phyloP scores from a whole-genome alignment of 1,140 invertebrate species.

The Diuraphis noxia region DNA sequence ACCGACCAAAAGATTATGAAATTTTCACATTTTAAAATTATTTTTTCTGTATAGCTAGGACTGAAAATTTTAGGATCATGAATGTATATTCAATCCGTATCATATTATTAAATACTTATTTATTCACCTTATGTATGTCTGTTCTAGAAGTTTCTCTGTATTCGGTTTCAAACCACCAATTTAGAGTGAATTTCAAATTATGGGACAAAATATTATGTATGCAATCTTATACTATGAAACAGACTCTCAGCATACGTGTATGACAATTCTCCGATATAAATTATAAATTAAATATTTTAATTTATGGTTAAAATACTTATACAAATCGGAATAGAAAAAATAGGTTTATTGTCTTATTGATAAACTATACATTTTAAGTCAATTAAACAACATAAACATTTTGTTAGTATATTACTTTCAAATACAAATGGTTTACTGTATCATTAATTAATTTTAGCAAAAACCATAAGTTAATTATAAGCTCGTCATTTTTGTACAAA shows the following conservation, averaged over 20 bases:
- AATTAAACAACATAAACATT: background rate
- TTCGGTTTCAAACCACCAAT: too few relatives aligned
- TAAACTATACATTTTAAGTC: background rate
- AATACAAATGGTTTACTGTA: background rate
- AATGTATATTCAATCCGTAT: too few relatives aligned
- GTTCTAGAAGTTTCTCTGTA: too few relatives aligned
- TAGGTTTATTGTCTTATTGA: background rate
- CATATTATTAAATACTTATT: too few relatives aligned
- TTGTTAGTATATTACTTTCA: slow-evolving; percentile 6
- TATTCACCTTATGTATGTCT: too few relatives aligned
- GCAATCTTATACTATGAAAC: background rate
- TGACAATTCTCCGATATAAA: background rate
- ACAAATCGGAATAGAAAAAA: background rate
- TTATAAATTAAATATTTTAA: background rate
- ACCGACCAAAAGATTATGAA: background rate
- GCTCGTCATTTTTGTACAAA: background rate
- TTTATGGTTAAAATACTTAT: background rate
- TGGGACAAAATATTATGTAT: too few relatives aligned
- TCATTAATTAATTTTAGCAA: background rate
- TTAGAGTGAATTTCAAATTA: too few relatives aligned
- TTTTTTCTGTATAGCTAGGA: background rate
- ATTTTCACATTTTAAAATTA: background rate
- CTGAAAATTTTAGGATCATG: too few relatives aligned
- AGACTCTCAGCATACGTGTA: background rate
- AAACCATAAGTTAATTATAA: background rate